These are phyloP conservation scores for Remorina albescens DNA, from an alignment of 2,797 vertebrate species.

Conservation along the genomic window DNA sequence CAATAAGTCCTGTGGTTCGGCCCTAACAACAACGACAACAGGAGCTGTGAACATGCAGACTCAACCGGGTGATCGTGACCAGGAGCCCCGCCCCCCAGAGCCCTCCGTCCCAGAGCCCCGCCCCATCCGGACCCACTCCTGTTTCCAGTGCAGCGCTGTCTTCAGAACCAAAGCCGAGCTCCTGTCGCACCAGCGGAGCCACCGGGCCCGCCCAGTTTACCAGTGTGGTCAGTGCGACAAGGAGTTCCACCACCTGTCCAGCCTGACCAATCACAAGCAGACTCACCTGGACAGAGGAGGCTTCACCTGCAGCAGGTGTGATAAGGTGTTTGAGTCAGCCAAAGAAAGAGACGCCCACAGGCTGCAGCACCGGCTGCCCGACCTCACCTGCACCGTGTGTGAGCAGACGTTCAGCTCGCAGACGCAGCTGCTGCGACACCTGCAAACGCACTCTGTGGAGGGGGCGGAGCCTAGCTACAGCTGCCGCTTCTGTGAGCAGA, in stretches of 20 bases:
- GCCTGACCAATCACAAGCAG: constrained; percentile 80
- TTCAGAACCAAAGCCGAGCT: constrained; percentile 73
- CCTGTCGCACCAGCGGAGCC: constrained; percentile 72
- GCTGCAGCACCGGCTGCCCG: constrained; percentile 64
- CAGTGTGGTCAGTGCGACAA: constrained; percentile 78
- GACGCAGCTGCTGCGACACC: constrained; percentile 66
- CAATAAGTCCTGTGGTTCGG: constrained; percentile 58
- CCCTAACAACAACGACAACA: neutral
- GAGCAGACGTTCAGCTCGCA: constrained; percentile 68
- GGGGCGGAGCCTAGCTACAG: constrained; percentile 57
- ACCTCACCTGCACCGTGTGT: constrained; percentile 68
- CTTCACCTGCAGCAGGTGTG: constrained; percentile 69
- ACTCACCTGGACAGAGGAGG: constrained; percentile 63
- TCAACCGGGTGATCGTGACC: neutral
- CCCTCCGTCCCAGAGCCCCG: constrained; percentile 5
- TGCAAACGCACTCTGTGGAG: constrained; percentile 71
- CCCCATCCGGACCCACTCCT: constrained; percentile 56
- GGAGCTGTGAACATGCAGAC: neutral
- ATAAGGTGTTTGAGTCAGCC: constrained; percentile 65
- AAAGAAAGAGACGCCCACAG: constrained; percentile 68
- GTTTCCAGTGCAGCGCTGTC: constrained; percentile 75
- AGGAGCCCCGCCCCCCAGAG: constrained; percentile 3
- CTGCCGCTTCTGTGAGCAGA: constrained; percentile 80
- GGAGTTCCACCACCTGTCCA: constrained; percentile 77
- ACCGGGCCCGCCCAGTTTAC: constrained; percentile 72